phyloP scores from a whole-genome alignment of 2,888 invertebrate species.

The Protula sp. region DNA sequence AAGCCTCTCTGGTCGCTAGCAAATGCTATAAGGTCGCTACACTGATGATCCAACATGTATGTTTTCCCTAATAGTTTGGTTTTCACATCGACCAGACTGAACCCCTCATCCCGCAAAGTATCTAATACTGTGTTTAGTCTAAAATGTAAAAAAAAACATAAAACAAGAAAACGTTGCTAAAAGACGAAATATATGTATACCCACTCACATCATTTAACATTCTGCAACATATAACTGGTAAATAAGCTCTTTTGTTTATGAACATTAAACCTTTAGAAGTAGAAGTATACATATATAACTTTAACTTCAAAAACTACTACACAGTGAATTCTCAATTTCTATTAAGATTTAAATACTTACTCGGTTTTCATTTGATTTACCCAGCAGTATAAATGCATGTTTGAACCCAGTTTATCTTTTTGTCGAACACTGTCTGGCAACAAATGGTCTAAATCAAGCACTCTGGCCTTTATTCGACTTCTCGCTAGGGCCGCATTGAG shows the following conservation, averaged over 20 bases:
- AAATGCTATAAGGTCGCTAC: conserved; percentile 43
- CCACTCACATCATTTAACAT: too few species aligned
- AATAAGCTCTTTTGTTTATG: too few species aligned
- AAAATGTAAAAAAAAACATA: neutral
- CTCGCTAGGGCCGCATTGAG: conserved; percentile 47
- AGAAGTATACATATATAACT: too few species aligned
- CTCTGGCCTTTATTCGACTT: conserved; percentile 29
- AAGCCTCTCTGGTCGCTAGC: conserved; percentile 32
- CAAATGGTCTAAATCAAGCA: conserved; percentile 39
- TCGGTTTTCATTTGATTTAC: conserved; percentile 43
- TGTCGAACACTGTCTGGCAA: conserved; percentile 42
- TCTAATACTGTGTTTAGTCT: conserved; percentile 25
- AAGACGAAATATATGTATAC: too few species aligned
- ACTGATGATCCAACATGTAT: conserved; percentile 40
- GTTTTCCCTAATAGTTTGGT: conserved; percentile 27
- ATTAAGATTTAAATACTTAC: conserved; percentile 24
- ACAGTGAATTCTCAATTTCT: too few species aligned
- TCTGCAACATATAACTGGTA: too few species aligned
- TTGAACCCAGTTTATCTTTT: conserved; percentile 34
- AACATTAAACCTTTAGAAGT: too few species aligned
- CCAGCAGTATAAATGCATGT: conserved; percentile 40
- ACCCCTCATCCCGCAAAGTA: conserved; percentile 34
- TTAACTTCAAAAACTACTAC: too few species aligned
- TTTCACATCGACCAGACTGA: conserved; percentile 23
- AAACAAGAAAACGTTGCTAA: too few species aligned